phyloP scores from a whole-genome alignment of 2,888 invertebrate genomes.

The Kryphioiulus occultus region DNA sequence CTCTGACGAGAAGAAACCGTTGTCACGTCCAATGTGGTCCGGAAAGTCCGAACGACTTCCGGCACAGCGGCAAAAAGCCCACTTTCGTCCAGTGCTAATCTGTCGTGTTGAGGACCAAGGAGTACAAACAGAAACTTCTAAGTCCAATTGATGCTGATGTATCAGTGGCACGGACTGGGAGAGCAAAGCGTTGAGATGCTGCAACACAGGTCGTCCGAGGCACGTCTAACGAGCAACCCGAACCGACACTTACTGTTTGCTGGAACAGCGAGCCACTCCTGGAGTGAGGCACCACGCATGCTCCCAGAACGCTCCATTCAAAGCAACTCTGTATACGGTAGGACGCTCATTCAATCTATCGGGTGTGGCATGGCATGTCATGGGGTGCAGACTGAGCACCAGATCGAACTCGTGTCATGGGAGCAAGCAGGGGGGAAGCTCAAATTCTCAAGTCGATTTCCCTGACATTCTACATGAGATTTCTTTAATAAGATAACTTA shows the following conservation, averaged over 20 bases:
- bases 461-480: too few species aligned
- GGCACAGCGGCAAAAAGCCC: not conserved
- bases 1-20: not conserved
- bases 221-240: not conserved
- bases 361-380: not conserved
- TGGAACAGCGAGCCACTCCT: not conserved
- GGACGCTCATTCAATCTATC: not conserved
- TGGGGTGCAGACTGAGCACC: not conserved
- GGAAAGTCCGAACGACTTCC: not conserved
- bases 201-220: conserved; percentile 35
- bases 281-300: not conserved
- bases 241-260: conserved; percentile 21
- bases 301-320: not conserved
- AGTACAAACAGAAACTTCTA: not conserved
- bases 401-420: not conserved
- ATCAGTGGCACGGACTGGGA: not conserved
- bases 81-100: not conserved
- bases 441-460: too few species aligned
- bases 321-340: not conserved
- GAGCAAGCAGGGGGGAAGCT: too few species aligned
- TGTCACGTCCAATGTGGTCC: not conserved
- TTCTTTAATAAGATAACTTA: too few species aligned
- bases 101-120: not conserved
- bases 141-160: not conserved
- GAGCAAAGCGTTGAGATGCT: not conserved